phyloP scores from a whole-genome alignment of 1,140 invertebrate genomes.

The Neodiprion lecontei region DNA sequence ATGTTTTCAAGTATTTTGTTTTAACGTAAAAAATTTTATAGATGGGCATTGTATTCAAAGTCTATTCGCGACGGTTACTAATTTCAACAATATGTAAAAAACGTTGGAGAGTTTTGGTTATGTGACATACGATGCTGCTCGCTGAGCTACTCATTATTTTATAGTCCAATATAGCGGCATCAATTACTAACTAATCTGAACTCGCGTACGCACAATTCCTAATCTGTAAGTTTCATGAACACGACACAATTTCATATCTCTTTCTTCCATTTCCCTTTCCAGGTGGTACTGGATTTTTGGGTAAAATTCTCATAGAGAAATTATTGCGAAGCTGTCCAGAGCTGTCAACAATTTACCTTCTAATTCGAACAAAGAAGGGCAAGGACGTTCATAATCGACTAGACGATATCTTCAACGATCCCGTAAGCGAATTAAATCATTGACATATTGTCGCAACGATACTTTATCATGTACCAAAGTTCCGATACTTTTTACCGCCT shows the following conservation, averaged over 20 bases:
- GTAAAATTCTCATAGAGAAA: conserved; percentile 83
- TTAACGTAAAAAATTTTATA: neutral
- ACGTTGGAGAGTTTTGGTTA: too few species aligned
- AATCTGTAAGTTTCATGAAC: too few species aligned
- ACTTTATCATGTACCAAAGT: neutral
- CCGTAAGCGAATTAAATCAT: conserved; percentile 60
- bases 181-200: too few species aligned
- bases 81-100: too few species aligned
- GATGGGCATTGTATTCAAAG: too few species aligned
- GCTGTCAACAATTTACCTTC: conserved; percentile 76
- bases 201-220: too few species aligned
- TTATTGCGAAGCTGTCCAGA: conserved; percentile 78
- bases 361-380: conserved; percentile 81
- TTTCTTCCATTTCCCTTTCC: conserved; percentile 11
- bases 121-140: too few species aligned
- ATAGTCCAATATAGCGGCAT: too few species aligned
- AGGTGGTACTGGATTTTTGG: conserved; percentile 71
- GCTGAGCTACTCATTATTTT: too few species aligned
- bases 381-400: conserved; percentile 69
- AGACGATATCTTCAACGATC: conserved; percentile 70
- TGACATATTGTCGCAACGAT: neutral
- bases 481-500: neutral
- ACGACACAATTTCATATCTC: too few species aligned
- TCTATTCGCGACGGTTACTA: too few species aligned
- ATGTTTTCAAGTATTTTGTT: conserved; percentile 4